These are phyloP conservation scores for Karalla daura DNA, from an alignment of 2,797 vertebrate genomes.

Conservation along the genomic window DNA sequence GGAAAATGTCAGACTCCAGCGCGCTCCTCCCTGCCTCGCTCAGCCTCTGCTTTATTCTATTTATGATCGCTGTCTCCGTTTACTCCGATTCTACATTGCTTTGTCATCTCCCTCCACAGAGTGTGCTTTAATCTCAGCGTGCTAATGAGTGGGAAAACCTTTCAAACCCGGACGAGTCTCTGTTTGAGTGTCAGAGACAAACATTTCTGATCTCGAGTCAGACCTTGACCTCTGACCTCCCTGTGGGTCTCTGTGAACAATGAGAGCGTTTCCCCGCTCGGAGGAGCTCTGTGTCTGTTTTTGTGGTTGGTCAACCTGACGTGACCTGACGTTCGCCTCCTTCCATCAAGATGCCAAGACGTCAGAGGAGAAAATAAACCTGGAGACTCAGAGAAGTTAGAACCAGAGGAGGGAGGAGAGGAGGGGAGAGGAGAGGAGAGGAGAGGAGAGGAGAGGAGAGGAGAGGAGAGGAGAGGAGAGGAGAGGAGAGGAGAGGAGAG, in stretches of 20 bases:
- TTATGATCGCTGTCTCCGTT: slow-evolving; percentile 13
- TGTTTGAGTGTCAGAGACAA: slow-evolving; percentile 3
- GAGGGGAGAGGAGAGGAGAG: too few relatives aligned
- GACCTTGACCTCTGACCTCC: slow-evolving; percentile 28
- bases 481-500: too few relatives aligned
- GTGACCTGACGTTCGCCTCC: background rate
- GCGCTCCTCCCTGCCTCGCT: background rate
- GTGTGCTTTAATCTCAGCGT: slow-evolving; percentile 1
- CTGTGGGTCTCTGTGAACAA: slow-evolving; percentile 8
- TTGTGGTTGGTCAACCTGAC: background rate
- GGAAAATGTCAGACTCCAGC: slow-evolving; percentile 64
- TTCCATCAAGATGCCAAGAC: background rate
- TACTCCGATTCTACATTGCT: background rate
- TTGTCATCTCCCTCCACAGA: slow-evolving; percentile 3
- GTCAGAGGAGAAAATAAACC: background rate
- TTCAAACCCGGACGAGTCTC: background rate
- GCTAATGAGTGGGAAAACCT: slow-evolving; percentile 1
- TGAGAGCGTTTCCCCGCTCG: background rate
- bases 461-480: background rate
- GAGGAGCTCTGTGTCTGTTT: slow-evolving; percentile 5
- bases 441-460: too few relatives aligned
- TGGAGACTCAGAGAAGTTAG: too few relatives aligned
- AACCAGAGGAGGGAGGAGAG: too few relatives aligned
- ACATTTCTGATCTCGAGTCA: background rate
- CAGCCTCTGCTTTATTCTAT: slow-evolving; percentile 11